phyloP scores from a whole-genome alignment of 2,888 invertebrate species.

The Electrophaes corylata region DNA sequence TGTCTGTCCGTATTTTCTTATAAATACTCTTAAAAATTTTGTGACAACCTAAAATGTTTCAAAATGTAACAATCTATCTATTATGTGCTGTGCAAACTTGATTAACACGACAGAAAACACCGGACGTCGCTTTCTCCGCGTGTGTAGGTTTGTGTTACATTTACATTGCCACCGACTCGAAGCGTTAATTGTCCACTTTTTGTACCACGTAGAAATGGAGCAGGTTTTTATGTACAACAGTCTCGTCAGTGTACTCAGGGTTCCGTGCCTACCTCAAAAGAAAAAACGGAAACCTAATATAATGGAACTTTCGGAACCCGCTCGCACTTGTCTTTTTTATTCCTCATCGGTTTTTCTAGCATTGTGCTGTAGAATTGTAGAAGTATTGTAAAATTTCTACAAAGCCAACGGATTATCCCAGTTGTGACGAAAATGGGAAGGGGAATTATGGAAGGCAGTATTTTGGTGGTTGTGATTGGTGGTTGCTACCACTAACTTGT shows the following conservation, averaged over 20 bases:
- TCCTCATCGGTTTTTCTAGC: too few species aligned
- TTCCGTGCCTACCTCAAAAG: not conserved
- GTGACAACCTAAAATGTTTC: not conserved
- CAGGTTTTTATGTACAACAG: slow-evolving; percentile 4
- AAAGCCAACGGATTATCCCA: too few species aligned
- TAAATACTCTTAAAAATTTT: not conserved
- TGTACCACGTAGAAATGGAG: slow-evolving; percentile 17
- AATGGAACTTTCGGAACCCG: too few species aligned
- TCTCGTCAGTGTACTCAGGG: not conserved
- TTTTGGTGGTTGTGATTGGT: too few species aligned
- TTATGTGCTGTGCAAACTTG: slow-evolving; percentile 23
- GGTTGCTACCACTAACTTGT: too few species aligned
- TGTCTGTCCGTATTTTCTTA: too few species aligned
- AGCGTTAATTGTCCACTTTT: slow-evolving; percentile 33
- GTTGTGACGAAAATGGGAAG: too few species aligned
- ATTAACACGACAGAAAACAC: slow-evolving; percentile 25
- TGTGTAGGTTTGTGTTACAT: slow-evolving; percentile 33
- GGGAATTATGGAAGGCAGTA: too few species aligned
- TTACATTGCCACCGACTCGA: slow-evolving; percentile 18
- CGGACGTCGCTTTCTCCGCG: slow-evolving; percentile 36
- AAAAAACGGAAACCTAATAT: not conserved
- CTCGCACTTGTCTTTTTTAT: too few species aligned
- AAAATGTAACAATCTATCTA: not conserved
- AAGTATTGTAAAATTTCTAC: too few species aligned
- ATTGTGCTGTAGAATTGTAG: too few species aligned